phyloP scores from a whole-genome alignment of 2,888 invertebrate species.

The Xylota segnis region DNA sequence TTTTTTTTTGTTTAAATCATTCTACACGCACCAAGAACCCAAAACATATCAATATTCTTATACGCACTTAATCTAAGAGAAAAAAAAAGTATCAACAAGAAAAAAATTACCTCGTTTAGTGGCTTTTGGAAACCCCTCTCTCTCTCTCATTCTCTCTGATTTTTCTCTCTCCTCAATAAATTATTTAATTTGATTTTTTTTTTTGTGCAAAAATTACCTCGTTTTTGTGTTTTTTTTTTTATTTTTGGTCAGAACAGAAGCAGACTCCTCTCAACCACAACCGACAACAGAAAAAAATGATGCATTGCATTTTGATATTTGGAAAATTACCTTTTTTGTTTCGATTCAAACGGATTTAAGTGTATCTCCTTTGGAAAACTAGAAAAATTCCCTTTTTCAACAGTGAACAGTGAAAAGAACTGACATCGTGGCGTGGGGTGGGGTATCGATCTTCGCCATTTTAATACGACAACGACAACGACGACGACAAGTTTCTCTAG shows the following conservation, averaged over 20 bases:
- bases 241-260: constrained; percentile 51
- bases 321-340: constrained; percentile 70
- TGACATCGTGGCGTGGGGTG: constrained; percentile 41
- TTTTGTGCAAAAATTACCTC: constrained; percentile 68
- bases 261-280: constrained; percentile 68
- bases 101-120: constrained; percentile 73
- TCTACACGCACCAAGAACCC: constrained; percentile 68
- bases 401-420: constrained; percentile 45
- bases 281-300: constrained; percentile 61
- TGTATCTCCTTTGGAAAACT: constrained; percentile 36
- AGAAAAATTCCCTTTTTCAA: constrained; percentile 62
- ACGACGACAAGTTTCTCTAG: constrained; percentile 32
- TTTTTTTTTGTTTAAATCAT: constrained; percentile 17
- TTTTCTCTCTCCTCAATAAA: constrained; percentile 39
- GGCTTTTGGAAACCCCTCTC: constrained; percentile 53
- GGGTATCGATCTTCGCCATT: constrained; percentile 51
- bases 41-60: constrained; percentile 35
- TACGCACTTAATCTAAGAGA: constrained; percentile 67
- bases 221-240: constrained; percentile 47
- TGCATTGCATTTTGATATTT: constrained; percentile 62
- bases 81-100: constrained; percentile 60
- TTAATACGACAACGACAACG: constrained; percentile 28
- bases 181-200: constrained; percentile 26
- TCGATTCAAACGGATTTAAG: constrained; percentile 12
- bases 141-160: too few species aligned